Conservation (phyloP, 2,113 vertebrate species). For the Eonycteris spelaea region DNA sequence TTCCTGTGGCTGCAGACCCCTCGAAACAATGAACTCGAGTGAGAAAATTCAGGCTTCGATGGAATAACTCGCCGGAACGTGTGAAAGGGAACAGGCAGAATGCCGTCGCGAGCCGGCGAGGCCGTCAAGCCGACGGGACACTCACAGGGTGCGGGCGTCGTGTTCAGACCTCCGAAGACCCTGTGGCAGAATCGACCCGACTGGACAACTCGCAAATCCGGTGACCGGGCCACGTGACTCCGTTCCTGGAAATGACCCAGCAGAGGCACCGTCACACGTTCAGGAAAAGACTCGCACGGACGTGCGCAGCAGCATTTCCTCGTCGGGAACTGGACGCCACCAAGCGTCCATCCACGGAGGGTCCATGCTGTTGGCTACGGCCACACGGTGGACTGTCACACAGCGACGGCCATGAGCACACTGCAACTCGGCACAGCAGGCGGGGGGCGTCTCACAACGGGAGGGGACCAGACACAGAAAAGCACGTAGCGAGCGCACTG, state of each 20-base stretch:
- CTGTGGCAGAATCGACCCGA: fast-evolving
- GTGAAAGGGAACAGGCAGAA: not conserved
- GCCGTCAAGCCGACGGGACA: fast-evolving
- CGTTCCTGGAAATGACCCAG: fast-evolving
- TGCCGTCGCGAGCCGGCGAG: fast-evolving
- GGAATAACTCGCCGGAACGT: not conserved
- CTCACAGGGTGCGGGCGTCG: fast-evolving
- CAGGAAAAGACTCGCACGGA: fast-evolving
- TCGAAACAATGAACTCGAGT: not conserved
- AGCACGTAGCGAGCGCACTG: fast-evolving
- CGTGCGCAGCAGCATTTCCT: fast-evolving
- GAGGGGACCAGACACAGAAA: not conserved
- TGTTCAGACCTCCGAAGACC: fast-evolving
- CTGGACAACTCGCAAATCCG: fast-evolving
- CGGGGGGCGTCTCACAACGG: fast-evolving
- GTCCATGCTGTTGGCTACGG: fast-evolving
- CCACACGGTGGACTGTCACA: fast-evolving
- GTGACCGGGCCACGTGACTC: fast-evolving
- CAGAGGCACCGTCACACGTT: fast-evolving
- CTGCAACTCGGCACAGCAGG: fast-evolving
- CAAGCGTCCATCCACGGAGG: fast-evolving
- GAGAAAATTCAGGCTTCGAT: not conserved
- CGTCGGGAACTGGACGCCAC: fast-evolving
- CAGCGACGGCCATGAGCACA: fast-evolving
- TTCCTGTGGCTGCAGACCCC: too few relatives aligned